Evolutionary conservation across 2,888 invertebrate species (phyloP), one percentile per base, ranked within the genome.

Genomic region (Yponomeuta cagnagella): DNA sequence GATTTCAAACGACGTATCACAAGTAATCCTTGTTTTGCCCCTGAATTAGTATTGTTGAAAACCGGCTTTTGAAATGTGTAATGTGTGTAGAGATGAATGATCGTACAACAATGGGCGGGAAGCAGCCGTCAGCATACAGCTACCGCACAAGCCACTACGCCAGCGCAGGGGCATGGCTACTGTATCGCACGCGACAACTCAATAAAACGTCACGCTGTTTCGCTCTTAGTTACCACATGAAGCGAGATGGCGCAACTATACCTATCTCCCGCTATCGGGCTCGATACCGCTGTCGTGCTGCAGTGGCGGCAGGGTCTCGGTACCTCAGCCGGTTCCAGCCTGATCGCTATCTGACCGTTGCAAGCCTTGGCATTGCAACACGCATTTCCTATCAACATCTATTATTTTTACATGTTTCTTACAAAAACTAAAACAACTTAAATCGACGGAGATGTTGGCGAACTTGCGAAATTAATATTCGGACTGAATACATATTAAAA

Each of bases 101-200:
- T 71, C 75, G 72, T 73, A 70, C 73, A 79, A 88, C 86, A 88
- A 89, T 80, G 74, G 80, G 75, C 85, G 83, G 88, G 88, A 88
- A 88, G 78, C 82, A 79, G 75, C 80, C 79, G 80, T 86, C 84
- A 83, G 70, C 73, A 31, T 10, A 65, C 12, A 30, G 23, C 6
- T 30, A 31, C 33, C 23, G 31, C 30, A 65, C 65, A 23, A 23
- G 65, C 5, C 43, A 33, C 43, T 66, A 10, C 15, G 31, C 37
- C 43, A 37, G 43, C 37, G 0, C 37, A 12, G 10, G 15, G 31
- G 37, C 10, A 33, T 23, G 33, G 66, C 30, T 30, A 33, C 37
- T 43, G 43, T 43, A 43, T 43, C 8, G 43, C 3, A 8, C 1
- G 8, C 43, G 43, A 43, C 43, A 43, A 43, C 43, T 8, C 43